phyloP scores from a whole-genome alignment of 2,113 vertebrate species.

The Apus apus region DNA sequence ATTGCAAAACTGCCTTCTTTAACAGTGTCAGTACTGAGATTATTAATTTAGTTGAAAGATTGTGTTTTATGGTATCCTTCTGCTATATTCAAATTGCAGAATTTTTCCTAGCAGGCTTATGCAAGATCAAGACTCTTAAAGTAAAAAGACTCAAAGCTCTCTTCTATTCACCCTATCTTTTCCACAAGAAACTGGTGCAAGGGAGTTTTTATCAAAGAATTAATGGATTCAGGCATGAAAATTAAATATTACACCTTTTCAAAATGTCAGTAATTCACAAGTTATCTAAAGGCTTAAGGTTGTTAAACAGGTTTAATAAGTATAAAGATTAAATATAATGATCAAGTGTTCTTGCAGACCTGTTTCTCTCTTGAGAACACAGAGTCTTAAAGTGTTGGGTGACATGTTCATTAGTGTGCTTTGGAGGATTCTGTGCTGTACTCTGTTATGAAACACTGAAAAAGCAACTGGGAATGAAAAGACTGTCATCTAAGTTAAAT shows the following conservation, averaged over 20 bases:
- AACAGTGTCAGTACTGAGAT: neutral
- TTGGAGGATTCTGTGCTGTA: too few relatives aligned
- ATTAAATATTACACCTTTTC: neutral
- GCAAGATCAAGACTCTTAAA: neutral
- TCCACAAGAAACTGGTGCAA: neutral
- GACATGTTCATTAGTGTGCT: neutral
- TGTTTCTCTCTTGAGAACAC: neutral
- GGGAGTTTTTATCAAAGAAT: neutral
- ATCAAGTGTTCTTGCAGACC: neutral
- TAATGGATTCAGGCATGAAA: neutral
- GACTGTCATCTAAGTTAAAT: neutral
- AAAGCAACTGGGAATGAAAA: neutral
- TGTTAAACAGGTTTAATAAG: neutral
- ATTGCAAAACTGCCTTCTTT: neutral
- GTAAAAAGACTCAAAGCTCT: neutral
- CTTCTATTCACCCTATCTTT: neutral
- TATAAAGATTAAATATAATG: neutral
- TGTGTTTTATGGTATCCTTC: neutral
- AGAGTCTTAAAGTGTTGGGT: neutral
- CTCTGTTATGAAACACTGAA: neutral
- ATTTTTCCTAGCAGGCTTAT: neutral
- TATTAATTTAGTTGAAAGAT: neutral
- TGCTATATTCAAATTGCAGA: slow-evolving; percentile 1
- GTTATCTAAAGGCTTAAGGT: neutral
- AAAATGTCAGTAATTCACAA: neutral